phyloP scores from a whole-genome alignment of 1,140 invertebrate genomes.

The Platyscapa corneri region DNA sequence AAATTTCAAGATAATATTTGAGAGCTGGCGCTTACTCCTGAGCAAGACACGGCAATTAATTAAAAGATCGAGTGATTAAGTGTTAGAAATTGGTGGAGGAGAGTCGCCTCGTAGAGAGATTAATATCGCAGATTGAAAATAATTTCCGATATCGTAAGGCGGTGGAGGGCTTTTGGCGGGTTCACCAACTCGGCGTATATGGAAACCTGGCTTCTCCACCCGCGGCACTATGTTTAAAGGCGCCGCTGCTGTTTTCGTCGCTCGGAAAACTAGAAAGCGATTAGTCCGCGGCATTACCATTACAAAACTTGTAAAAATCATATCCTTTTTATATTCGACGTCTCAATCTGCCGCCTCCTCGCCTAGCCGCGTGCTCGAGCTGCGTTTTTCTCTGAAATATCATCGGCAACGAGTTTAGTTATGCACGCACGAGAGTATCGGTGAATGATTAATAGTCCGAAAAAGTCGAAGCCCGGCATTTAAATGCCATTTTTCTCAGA shows the following conservation, averaged over 20 bases:
- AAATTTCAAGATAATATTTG: neutral
- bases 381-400: neutral
- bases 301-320: slow-evolving; percentile 4
- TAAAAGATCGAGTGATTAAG: neutral
- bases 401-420: neutral
- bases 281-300: neutral
- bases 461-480: neutral
- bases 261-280: neutral
- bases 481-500: neutral
- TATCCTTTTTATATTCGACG: neutral
- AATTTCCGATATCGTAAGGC: neutral
- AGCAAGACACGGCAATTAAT: too few relatives aligned
- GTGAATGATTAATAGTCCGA: neutral
- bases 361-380: neutral
- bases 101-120: too few relatives aligned
- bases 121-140: neutral
- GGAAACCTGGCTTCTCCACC: too few relatives aligned
- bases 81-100: neutral
- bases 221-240: neutral
- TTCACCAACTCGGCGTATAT: too few relatives aligned
- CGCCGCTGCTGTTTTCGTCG: neutral
- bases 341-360: neutral
- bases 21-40: neutral
- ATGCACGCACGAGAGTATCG: neutral
- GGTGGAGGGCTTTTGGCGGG: too few relatives aligned